These are phyloP conservation scores for Chelidonichthys spinosus DNA, from an alignment of 2,797 vertebrate genomes.

Conservation along the genomic window DNA sequence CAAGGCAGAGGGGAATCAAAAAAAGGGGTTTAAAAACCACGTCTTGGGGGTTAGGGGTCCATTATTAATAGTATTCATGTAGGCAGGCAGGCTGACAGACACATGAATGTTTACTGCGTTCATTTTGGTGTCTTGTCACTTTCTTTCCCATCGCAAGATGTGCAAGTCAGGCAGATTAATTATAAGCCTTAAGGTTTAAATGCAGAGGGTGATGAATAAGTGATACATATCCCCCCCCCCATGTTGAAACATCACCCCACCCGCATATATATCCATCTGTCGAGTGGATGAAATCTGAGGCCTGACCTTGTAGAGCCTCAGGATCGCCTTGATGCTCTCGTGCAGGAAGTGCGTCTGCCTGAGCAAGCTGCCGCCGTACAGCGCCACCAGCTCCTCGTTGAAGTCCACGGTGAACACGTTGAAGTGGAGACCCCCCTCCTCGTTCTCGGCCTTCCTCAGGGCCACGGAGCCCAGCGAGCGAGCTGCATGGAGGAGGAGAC, in stretches of 20 bases:
- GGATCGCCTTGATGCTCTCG: slow-evolving; percentile 94
- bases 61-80: too few species aligned
- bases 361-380: slow-evolving; percentile 94
- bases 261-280: background rate
- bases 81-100: background rate
- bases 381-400: slow-evolving; percentile 96
- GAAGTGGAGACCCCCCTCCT: slow-evolving; percentile 91
- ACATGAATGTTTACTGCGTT: background rate
- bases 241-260: slow-evolving; percentile 8
- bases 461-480: slow-evolving; percentile 96
- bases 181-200: slow-evolving; percentile 12
- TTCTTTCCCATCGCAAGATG: background rate
- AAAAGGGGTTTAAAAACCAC: background rate
- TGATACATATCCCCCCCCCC: background rate
- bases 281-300: slow-evolving; percentile 8
- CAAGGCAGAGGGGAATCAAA: background rate
- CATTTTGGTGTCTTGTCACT: background rate
- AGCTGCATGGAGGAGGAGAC: slow-evolving; percentile 74
- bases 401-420: slow-evolving; percentile 97
- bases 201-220: slow-evolving; percentile 21
- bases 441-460: slow-evolving; percentile 93
- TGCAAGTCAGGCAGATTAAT: background rate
- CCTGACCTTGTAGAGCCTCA: slow-evolving; percentile 93
- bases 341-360: slow-evolving; percentile 94
- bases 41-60: too few species aligned